A percentile compares a stretch with the other conserved stretches of the same genome.
Conservation (phyloP, 2,797 vertebrate species). For the Erpetoichthys calabaricus region DNA sequence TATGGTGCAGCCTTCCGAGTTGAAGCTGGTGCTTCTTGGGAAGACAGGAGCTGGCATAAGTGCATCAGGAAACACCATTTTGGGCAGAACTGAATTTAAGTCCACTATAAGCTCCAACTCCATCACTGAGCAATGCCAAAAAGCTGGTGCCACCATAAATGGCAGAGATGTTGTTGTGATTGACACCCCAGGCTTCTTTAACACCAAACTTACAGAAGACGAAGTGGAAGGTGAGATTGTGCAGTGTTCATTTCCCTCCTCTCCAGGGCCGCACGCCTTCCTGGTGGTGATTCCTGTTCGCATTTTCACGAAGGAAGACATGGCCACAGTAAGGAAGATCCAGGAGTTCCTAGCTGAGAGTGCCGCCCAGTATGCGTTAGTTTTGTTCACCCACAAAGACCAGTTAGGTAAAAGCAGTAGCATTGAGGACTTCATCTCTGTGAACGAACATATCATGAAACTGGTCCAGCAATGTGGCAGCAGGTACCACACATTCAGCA, state of each 20-base stretch:
- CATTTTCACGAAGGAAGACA: conserved; percentile 38
- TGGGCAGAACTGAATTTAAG: too few relatives aligned
- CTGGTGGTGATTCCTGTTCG: conserved; percentile 48
- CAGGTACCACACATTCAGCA: conserved; percentile 41
- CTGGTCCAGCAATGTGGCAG: conserved; percentile 30
- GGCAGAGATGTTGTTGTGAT: conserved; percentile 33
- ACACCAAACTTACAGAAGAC: conserved; percentile 35
- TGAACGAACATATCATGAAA: conserved; percentile 32
- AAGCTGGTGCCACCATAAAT: too few relatives aligned
- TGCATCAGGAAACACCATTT: too few relatives aligned
- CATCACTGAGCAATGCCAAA: too few relatives aligned
- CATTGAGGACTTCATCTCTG: conserved; percentile 37
- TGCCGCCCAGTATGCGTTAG: conserved; percentile 30
- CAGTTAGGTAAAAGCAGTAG: conserved; percentile 34
- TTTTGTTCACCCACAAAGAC: conserved; percentile 42
- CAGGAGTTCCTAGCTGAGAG: conserved; percentile 16
- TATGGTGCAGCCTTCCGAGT: too few relatives aligned
- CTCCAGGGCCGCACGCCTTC: conserved; percentile 51
- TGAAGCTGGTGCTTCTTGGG: too few relatives aligned
- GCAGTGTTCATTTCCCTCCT: conserved; percentile 33
- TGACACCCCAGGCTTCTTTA: conserved; percentile 42
- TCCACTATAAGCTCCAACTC: too few relatives aligned
- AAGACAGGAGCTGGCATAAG: too few relatives aligned
- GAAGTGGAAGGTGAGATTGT: conserved; percentile 34
- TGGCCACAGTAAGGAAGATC: conserved; percentile 23